Evolutionary conservation across 1,140 invertebrate genomes (phyloP), one percentile per base, ranked within the genome.

Genomic region (Ptiloglossa arizonensis): DNA sequence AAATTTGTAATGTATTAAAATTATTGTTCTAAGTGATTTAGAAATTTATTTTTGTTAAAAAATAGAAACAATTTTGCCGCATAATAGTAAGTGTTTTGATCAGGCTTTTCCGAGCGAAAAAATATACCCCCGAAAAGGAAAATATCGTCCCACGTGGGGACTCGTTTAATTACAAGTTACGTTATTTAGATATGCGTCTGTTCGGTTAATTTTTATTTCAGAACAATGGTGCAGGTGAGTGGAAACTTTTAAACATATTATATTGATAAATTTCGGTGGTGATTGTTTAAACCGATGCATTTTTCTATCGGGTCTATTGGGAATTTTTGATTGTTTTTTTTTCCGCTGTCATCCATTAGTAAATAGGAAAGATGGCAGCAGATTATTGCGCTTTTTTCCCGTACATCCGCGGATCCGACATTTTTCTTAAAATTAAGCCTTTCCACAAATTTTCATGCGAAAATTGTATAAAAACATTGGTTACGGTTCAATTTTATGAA

Each of bases 351-450:
- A 92, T 92, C 91, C 91, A 92, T 92, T 92, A 92, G 91, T 92
- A 92, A 92, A 92, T 92, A 91, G 91, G 90, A 92, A 93, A 92
- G 90, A 92, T 92, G 91, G 91, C 90, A 92, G 90, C 90, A 91
- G 91, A 92, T 92, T 92, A 91, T 91, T 92, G 89, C 91, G 89
- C 89, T 92, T 92, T 92, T 92, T 92, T 92, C 89, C 89, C 86
- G 83, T 86, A 81, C 74, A 86, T 84, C 87, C 86, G 85, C 76
- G 78, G 83, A 87, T 76, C 91, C 86, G 91, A 92, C 90, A 92
- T 92, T 92, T 92, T 91, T 88, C 81, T 77, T 62, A 71, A 60
- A 71, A 44, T 70, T 60, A 71, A 64, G 56, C 32, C 73, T 68
- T 85, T 63, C 64, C 24, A 27, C 27, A 46, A 46, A 38, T 72